Evolutionary conservation across 2,888 invertebrate genomes (phyloP), one percentile per base, ranked within the genome.

Genomic region (Acronicta alni): DNA sequence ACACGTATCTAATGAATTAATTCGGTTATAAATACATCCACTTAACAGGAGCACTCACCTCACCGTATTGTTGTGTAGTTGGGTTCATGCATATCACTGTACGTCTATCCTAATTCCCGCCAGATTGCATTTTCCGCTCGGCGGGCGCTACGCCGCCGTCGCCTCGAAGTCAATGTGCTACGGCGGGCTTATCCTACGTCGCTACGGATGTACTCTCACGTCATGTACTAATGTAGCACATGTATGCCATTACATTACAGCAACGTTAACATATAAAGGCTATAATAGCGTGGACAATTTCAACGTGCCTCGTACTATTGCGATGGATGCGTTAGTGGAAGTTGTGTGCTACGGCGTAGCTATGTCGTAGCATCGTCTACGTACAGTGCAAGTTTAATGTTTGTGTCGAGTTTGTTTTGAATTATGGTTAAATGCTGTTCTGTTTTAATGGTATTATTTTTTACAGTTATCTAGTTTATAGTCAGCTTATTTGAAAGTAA

Each of bases 101-200:
- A 54, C 58, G 56, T 64, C 57, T 61, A 58, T 59, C 66, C 63
- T 73, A 73, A 79, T 78, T 76, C 75, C 68, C 47, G 59, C 49
- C 75, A 75, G 75, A 80, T 82, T 82, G 80, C 75, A 81, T 83
- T 83, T 84, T 72, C 77, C 77, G 77, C 77, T 76, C 62, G 57
- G 53, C 64, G 71, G 57, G 64, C 56, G 56, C 75, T 69, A 67
- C 70, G 64, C 18, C 51, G 60, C 70, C 66, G 66, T 57, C 65
- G 56, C 49, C 51, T 57, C 38, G 41, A 67, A 68, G 76, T 71
- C 67, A 61, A 66, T 71, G 56, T 48, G 70, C 79, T 78, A 78
- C 72, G 73, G 43, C 47, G 23, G 59, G 65, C 59, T 67, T 69
- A 70, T 71, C 64, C 48, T 55, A 61, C 64, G 57, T 7, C 45